phyloP scores from a whole-genome alignment of 1,140 invertebrate genomes.

The Magallana angulata region DNA sequence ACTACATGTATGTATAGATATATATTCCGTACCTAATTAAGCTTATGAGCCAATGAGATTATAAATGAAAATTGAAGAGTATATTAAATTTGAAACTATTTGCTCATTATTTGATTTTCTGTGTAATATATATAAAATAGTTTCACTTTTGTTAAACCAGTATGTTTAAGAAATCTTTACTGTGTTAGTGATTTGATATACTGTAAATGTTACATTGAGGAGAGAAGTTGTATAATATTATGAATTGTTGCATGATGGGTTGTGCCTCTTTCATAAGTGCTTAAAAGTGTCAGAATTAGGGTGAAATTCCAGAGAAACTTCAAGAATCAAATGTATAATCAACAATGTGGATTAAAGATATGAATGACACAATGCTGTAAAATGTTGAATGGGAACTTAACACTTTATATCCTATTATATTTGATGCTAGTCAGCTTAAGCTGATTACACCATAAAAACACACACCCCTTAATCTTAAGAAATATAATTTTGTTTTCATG shows the following conservation, averaged over 20 bases:
- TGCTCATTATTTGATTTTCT: too few species aligned
- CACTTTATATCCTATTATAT: background rate
- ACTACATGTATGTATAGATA: too few species aligned
- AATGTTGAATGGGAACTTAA: constrained; percentile 3
- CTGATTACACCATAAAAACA: constrained; percentile 2
- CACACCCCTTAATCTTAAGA: background rate
- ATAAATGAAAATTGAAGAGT: too few species aligned
- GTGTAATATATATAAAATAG: too few species aligned
- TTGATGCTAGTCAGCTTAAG: background rate
- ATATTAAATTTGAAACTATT: too few species aligned
- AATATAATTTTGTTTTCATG: background rate
- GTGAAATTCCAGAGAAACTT: background rate
- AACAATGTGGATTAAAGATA: background rate
- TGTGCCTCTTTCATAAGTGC: background rate
- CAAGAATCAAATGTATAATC: constrained; percentile 8
- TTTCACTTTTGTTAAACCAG: too few species aligned
- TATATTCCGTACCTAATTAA: too few species aligned
- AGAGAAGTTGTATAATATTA: too few species aligned
- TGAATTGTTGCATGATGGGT: background rate
- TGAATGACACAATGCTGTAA: constrained; percentile 12
- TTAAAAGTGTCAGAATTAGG: background rate
- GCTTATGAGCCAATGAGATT: too few species aligned
- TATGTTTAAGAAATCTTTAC: too few species aligned
- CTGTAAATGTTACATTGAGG: too few species aligned
- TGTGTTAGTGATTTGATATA: too few species aligned